Percentiles rank a stretch among this genome's conserved stretches.
These are phyloP conservation scores for Julus scanicus DNA, from an alignment of 2,888 invertebrate species.

Conservation along the genomic window DNA sequence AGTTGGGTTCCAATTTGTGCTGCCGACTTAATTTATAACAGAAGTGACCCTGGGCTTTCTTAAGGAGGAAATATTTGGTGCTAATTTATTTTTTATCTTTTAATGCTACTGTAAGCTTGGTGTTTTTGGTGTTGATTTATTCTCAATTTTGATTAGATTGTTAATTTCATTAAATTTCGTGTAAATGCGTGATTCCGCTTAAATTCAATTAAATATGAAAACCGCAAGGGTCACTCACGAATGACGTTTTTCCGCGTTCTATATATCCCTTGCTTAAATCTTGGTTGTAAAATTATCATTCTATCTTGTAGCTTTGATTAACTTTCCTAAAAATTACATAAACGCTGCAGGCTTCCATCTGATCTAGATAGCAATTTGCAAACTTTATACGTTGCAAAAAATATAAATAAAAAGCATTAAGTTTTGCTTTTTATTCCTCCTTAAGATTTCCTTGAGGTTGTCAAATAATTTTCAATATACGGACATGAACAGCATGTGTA, in stretches of 20 bases:
- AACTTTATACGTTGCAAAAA: background rate
- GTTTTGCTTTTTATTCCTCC: background rate
- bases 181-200: background rate
- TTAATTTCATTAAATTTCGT: background rate
- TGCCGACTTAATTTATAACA: background rate
- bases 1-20: background rate
- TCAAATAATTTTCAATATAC: background rate
- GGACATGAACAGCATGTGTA: background rate
- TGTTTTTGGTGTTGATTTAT: background rate
- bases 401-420: background rate
- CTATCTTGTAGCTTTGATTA: background rate
- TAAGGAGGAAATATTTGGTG: background rate
- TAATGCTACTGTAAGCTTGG: background rate
- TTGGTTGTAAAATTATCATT: background rate
- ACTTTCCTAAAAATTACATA: background rate
- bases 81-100: background rate
- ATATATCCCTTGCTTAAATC: background rate
- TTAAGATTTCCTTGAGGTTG: background rate
- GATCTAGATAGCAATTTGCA: background rate
- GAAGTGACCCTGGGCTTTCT: constrained; percentile 12
- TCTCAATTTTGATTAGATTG: background rate
- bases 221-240: background rate
- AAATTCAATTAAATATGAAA: background rate
- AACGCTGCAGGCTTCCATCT: background rate
- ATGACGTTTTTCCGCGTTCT: background rate